phyloP scores from a whole-genome alignment of 1,140 invertebrate species.

The Pachypeltis micranthus region DNA sequence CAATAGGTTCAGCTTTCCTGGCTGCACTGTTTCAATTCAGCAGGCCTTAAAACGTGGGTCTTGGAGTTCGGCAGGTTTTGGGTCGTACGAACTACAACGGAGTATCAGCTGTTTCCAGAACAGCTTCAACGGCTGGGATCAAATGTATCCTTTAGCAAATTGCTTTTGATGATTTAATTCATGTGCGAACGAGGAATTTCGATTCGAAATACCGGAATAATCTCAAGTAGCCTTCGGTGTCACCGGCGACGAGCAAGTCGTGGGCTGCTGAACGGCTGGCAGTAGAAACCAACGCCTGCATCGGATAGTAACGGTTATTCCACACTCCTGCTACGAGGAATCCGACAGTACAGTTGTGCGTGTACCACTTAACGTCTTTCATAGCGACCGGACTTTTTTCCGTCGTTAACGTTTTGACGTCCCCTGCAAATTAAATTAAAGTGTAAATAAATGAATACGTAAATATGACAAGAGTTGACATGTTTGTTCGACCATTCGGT shows the following conservation, averaged over 20 bases:
- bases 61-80: no score
- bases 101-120: no score
- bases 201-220: conserved; percentile 73
- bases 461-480: no score
- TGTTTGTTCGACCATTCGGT: no score
- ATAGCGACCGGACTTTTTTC: conserved; percentile 74
- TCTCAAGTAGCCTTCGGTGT: conserved; percentile 81
- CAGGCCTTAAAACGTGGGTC: no score
- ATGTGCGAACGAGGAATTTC: neutral
- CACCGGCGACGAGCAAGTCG: conserved; percentile 72
- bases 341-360: conserved; percentile 69
- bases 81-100: no score
- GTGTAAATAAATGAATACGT: no score
- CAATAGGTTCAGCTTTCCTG: no score
- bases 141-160: neutral
- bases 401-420: conserved; percentile 65
- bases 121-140: no score
- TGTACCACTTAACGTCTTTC: conserved; percentile 82
- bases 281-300: conserved; percentile 66
- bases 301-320: conserved; percentile 76
- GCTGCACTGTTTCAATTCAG: no score
- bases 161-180: neutral
- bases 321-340: conserved; percentile 75
- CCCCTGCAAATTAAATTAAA: conserved; percentile 49
- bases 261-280: conserved; percentile 67